Percentiles rank a stretch among this genome's conserved stretches.
Conservation (phyloP, 2,888 invertebrate species). For the Amphipoea lucens region DNA sequence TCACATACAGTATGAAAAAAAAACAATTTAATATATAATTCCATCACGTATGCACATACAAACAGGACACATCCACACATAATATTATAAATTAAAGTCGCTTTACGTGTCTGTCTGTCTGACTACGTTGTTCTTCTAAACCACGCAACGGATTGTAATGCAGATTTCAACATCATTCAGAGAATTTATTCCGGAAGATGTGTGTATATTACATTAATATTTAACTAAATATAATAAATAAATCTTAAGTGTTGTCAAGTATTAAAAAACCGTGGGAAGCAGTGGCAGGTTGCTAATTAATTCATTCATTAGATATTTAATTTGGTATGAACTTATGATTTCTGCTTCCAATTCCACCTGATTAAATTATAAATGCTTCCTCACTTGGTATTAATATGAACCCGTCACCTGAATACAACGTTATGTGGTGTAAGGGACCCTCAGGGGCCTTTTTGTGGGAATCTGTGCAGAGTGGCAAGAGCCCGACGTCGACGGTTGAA, state of each 20-base stretch:
- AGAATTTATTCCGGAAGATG: no score
- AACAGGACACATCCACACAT: neutral
- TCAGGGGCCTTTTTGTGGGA: slow-evolving; percentile 49
- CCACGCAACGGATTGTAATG: neutral
- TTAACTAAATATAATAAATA: neutral
- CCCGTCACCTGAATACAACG: slow-evolving; percentile 43
- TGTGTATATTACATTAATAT: no score
- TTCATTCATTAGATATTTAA: neutral
- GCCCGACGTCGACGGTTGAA: slow-evolving; percentile 36
- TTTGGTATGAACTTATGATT: neutral
- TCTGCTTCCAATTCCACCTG: neutral
- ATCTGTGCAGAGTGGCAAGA: slow-evolving; percentile 29
- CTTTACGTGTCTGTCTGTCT: neutral
- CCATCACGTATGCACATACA: neutral
- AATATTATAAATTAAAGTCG: neutral
- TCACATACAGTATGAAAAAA: neutral
- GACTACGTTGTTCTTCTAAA: no score
- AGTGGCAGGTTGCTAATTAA: neutral
- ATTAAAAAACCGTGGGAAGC: neutral
- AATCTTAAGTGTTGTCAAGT: neutral
- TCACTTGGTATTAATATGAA: slow-evolving; percentile 25
- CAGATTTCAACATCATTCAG: neutral
- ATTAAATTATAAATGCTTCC: slow-evolving; percentile 21
- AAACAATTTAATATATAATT: neutral
- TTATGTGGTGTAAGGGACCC: slow-evolving; percentile 48